A percentile compares a stretch with the other conserved stretches of the same genome.
Evolutionary conservation across 2,888 invertebrate species (phyloP).

Genomic region (Acronicta leporina): DNA sequence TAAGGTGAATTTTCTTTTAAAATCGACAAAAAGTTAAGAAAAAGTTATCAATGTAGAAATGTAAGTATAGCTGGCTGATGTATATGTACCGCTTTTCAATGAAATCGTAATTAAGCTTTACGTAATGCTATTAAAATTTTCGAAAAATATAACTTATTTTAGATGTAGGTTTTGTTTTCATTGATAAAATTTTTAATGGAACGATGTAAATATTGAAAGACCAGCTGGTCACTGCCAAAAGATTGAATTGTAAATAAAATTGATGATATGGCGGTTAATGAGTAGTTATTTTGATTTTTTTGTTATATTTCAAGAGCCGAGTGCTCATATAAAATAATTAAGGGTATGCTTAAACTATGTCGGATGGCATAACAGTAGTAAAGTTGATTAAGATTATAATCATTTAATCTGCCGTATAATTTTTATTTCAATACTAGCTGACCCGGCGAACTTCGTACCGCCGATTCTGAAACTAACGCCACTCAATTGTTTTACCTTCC

Average conservation of each 20-base stretch:
- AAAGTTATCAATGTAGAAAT: constrained; percentile 31
- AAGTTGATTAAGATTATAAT: constrained; percentile 6
- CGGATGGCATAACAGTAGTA: background rate
- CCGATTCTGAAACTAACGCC: no score
- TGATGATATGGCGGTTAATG: constrained; percentile 27
- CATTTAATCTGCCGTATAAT: background rate
- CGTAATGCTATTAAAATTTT: constrained; percentile 61
- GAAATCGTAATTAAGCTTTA: constrained; percentile 60
- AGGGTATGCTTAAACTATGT: constrained; percentile 4
- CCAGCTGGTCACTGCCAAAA: constrained; percentile 85
- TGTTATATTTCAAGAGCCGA: constrained; percentile 5
- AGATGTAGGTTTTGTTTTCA: constrained; percentile 60
- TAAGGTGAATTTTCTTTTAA: constrained; percentile 30
- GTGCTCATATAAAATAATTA: constrained; percentile 10
- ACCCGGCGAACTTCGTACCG: no score
- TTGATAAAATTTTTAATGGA: constrained; percentile 41
- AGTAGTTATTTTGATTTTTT: constrained; percentile 18
- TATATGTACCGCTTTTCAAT: constrained; percentile 34
- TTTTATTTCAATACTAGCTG: constrained; percentile 7
- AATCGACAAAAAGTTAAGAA: constrained; percentile 12
- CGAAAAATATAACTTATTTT: constrained; percentile 64
- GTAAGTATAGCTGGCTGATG: constrained; percentile 38
- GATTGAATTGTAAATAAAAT: constrained; percentile 68
- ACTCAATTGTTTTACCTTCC: no score
- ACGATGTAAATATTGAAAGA: constrained; percentile 58